Conservation (phyloP, 2,797 vertebrate species). For the Urocyon cinereoargenteus region DNA sequence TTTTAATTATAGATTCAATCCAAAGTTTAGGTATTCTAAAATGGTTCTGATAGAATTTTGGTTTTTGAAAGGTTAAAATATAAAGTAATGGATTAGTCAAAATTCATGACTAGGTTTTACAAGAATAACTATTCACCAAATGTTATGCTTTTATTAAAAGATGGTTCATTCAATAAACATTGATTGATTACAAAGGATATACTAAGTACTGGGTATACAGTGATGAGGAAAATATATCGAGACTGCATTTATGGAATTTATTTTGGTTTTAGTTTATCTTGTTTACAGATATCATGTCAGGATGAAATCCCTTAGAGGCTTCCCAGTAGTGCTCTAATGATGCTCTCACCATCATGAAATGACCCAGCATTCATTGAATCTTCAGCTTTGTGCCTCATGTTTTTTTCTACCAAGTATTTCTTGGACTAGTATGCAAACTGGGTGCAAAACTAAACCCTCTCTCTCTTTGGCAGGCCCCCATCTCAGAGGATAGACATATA, state of each 20-base stretch:
- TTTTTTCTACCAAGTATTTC: constrained; percentile 25
- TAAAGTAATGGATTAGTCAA: constrained; percentile 40
- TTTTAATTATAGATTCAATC: neutral
- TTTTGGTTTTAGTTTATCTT: neutral
- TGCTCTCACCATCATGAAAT: neutral
- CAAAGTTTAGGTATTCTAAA: constrained; percentile 11
- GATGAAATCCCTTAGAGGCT: neutral
- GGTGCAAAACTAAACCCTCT: neutral
- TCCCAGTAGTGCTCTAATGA: neutral
- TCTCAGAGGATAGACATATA: constrained; percentile 73
- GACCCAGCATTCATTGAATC: neutral
- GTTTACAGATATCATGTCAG: neutral
- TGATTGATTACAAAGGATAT: neutral
- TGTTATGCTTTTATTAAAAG: neutral
- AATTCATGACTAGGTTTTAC: neutral
- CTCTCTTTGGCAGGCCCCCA: neutral
- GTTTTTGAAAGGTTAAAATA: constrained; percentile 9
- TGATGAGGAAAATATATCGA: neutral
- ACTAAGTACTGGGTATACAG: neutral
- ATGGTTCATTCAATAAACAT: neutral
- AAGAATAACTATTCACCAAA: neutral
- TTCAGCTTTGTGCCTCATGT: neutral
- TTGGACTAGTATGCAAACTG: neutral
- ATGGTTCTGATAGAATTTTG: neutral
- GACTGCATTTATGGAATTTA: neutral